Evolutionary conservation across 2,888 invertebrate species (phyloP).

Genomic region (Heliconius ethilla): DNA sequence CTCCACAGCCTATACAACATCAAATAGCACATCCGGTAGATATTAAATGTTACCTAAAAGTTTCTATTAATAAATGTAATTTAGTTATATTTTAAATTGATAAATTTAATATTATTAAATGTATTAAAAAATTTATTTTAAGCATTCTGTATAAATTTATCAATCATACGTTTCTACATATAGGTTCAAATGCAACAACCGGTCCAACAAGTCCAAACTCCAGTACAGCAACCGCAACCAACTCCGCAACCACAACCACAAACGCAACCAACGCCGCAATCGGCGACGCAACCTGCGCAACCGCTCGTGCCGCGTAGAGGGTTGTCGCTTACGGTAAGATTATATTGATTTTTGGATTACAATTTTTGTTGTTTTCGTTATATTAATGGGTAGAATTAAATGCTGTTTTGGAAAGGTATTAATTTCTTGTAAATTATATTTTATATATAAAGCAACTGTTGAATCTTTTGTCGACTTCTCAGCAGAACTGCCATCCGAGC

Average conservation of each 20-base stretch:
- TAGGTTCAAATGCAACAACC: conserved; percentile 55
- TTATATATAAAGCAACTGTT: too few relatives aligned
- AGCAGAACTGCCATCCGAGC: too few relatives aligned
- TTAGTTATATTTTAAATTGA: too few relatives aligned
- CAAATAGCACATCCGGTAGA: conserved; percentile 57
- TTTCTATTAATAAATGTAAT: not conserved
- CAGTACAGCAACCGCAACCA: conserved; percentile 74
- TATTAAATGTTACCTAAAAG: not conserved
- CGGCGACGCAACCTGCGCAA: conserved; percentile 38
- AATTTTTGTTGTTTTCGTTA: too few relatives aligned
- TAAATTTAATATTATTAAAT: too few relatives aligned
- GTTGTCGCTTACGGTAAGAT: conserved; percentile 85
- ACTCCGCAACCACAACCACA: conserved; percentile 48
- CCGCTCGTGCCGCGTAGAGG: conserved; percentile 84
- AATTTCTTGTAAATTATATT: too few relatives aligned
- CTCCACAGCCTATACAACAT: conserved; percentile 50
- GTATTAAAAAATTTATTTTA: too few relatives aligned
- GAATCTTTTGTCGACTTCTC: too few relatives aligned
- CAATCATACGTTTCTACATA: not conserved
- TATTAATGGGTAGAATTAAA: too few relatives aligned
- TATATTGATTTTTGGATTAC: not conserved
- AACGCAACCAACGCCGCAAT: conserved; percentile 66
- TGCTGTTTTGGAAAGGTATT: too few relatives aligned
- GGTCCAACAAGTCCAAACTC: conserved; percentile 44
- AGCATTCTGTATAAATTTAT: too few relatives aligned